Conservation (phyloP, 2,113 vertebrate species). For the Semicossyphus pulcher region DNA sequence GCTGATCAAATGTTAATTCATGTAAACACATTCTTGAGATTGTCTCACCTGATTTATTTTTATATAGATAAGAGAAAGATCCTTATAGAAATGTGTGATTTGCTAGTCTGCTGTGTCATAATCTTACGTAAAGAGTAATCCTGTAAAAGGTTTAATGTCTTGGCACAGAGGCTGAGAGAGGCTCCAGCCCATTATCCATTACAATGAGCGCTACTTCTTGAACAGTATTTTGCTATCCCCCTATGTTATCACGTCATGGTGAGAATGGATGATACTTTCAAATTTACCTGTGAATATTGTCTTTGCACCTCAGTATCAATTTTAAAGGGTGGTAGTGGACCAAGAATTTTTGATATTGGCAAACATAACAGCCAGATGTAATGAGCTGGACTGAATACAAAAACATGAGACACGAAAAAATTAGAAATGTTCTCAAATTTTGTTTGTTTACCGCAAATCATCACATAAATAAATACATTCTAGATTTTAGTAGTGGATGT, state of each 20-base stretch:
- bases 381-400: constrained; percentile 35
- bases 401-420: constrained; percentile 10
- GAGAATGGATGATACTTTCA: constrained; percentile 34
- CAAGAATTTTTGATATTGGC: constrained; percentile 31
- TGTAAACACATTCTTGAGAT: constrained; percentile 71
- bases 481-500: constrained; percentile 35
- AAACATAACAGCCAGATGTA: constrained; percentile 31
- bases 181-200: constrained; percentile 33
- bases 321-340: constrained; percentile 24
- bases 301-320: constrained; percentile 33
- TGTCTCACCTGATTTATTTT: constrained; percentile 83
- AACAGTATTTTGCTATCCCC: constrained; percentile 50
- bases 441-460: constrained; percentile 15
- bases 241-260: constrained; percentile 27
- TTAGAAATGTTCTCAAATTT: constrained; percentile 5
- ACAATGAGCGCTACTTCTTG: constrained; percentile 10
- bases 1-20: constrained; percentile 55
- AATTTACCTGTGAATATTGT: constrained; percentile 38
- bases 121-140: constrained; percentile 54
- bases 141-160: constrained; percentile 49
- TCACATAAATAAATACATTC: constrained; percentile 29
- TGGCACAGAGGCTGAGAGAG: constrained; percentile 45
- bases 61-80: constrained; percentile 78
- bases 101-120: constrained; percentile 69
- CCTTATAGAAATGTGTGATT: constrained; percentile 65